phyloP scores from a whole-genome alignment of 2,888 invertebrate species.

The Tetramorium bicarinatum region DNA sequence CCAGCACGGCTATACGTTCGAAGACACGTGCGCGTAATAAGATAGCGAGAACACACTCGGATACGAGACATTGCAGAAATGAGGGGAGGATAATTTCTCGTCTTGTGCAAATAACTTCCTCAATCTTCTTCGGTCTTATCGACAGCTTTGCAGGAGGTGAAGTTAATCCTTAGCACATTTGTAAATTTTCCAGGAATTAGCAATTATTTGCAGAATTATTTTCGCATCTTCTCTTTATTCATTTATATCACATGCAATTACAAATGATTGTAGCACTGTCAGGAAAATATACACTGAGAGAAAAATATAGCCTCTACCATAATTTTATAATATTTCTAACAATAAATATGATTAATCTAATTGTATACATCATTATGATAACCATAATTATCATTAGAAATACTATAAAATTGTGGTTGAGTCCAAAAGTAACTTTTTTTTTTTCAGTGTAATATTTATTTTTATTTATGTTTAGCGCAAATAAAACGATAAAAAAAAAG shows the following conservation, averaged over 20 bases:
- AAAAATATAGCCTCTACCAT: too few species aligned
- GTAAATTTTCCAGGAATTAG: conserved; percentile 22
- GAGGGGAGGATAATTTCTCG: conserved; percentile 67
- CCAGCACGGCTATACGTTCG: conserved; percentile 14
- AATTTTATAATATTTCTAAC: too few species aligned
- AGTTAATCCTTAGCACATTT: conserved; percentile 59
- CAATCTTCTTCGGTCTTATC: conserved; percentile 61
- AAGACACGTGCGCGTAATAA: conserved; percentile 46
- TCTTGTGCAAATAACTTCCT: conserved; percentile 68
- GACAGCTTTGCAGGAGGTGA: conserved; percentile 41
- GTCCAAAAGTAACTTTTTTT: too few species aligned
- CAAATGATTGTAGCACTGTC: too few species aligned
- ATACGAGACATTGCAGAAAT: conserved; percentile 52
- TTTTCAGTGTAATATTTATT: too few species aligned
- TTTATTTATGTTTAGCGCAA: too few species aligned
- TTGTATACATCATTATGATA: too few species aligned
- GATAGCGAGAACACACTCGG: conserved; percentile 49
- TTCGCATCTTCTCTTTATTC: not conserved
- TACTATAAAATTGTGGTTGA: too few species aligned
- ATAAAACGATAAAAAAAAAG: not conserved
- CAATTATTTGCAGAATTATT: not conserved
- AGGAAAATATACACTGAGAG: too few species aligned
- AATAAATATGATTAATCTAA: too few species aligned
- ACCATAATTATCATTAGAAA: too few species aligned
- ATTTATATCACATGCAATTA: too few species aligned